Percentiles rank a stretch among this genome's conserved stretches.
phyloP scores from a whole-genome alignment of 2,113 vertebrate genomes.

The Sterrhoptilus dennistouni region DNA sequence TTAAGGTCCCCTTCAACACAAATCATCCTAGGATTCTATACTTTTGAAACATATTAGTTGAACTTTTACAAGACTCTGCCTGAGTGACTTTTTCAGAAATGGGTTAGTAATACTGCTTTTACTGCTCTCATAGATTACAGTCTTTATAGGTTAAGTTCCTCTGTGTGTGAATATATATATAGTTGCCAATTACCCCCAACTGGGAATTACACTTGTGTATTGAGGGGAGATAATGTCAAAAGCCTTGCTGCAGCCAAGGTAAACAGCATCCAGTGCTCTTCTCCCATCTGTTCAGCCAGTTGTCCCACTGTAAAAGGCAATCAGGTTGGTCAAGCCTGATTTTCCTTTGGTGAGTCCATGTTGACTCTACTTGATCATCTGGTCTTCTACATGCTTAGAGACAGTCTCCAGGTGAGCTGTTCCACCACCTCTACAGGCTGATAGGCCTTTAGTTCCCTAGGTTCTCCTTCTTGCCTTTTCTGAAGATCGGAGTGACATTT shows the following conservation, averaged over 20 bases:
- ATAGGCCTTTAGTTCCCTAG: not conserved
- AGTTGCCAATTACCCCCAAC: not conserved
- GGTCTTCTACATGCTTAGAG: not conserved
- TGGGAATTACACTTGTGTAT: not conserved
- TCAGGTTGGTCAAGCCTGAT: not conserved
- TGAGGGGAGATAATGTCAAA: not conserved
- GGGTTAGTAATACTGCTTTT: not conserved
- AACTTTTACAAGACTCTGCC: not conserved
- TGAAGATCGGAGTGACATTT: not conserved
- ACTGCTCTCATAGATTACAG: not conserved
- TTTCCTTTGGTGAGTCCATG: not conserved
- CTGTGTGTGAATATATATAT: not conserved
- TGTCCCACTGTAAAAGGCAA: not conserved
- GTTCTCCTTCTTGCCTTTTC: not conserved
- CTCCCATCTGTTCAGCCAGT: not conserved
- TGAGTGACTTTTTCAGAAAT: not conserved
- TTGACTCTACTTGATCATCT: not conserved
- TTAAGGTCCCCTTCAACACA: not conserved
- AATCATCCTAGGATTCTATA: not conserved
- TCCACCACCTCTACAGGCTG: not conserved
- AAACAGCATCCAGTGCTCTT: not conserved
- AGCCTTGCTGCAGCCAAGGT: not conserved
- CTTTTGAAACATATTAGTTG: not conserved
- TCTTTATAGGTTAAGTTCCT: not conserved
- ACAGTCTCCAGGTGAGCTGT: accelerated